A percentile compares a stretch with the other conserved stretches of the same genome.
These are phyloP conservation scores for Cabera pusaria DNA, from an alignment of 2,888 invertebrate genomes.

Conservation along the genomic window DNA sequence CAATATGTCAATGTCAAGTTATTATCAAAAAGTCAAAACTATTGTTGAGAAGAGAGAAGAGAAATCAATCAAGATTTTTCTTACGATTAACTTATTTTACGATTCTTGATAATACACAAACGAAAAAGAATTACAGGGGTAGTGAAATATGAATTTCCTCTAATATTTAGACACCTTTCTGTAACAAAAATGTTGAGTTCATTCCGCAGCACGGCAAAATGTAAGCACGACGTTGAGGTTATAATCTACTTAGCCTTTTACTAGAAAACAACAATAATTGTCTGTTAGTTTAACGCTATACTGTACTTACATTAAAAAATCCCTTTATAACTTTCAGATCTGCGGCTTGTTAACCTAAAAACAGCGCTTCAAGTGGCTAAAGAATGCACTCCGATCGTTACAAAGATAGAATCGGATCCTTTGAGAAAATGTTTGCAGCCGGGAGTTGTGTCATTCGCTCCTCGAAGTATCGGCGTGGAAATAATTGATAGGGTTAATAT, in stretches of 20 bases:
- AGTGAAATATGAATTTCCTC: too few relatives aligned
- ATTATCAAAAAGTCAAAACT: too few relatives aligned
- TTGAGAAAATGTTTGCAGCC: constrained; percentile 26
- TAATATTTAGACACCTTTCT: too few relatives aligned
- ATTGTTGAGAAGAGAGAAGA: too few relatives aligned
- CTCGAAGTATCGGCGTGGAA: constrained; percentile 59
- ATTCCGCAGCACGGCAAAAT: constrained; percentile 63
- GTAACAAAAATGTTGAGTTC: constrained; percentile 66
- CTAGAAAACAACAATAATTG: background rate
- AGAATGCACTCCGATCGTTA: constrained; percentile 57
- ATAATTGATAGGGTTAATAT: constrained; percentile 50
- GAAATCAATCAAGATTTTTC: too few relatives aligned
- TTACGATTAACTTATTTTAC: too few relatives aligned
- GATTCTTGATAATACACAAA: too few relatives aligned
- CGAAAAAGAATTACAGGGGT: too few relatives aligned
- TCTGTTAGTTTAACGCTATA: background rate
- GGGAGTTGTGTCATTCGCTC: constrained; percentile 48
- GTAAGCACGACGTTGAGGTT: constrained; percentile 58
- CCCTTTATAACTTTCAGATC: constrained; percentile 55
- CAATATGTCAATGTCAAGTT: too few relatives aligned
- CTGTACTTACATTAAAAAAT: background rate
- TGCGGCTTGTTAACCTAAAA: constrained; percentile 63
- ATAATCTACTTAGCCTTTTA: constrained; percentile 25
- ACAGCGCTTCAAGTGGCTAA: constrained; percentile 55
- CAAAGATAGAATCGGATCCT: constrained; percentile 21